Conservation (phyloP, 2,113 vertebrate genomes). For the Camelus bactrianus region DNA sequence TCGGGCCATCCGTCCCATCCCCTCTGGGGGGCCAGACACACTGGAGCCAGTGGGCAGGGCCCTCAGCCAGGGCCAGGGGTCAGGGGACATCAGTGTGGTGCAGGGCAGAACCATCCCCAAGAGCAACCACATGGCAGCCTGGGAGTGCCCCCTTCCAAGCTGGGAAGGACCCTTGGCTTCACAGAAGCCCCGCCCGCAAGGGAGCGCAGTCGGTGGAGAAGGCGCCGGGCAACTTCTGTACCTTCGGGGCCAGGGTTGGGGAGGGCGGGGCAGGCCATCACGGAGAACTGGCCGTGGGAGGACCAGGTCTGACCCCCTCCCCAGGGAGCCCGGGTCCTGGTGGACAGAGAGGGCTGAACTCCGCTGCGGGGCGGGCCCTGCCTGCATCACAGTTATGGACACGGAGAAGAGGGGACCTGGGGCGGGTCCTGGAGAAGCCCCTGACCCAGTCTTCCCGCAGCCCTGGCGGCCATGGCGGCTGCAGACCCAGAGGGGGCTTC, state of each 20-base stretch:
- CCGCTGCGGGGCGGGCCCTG: too few species aligned
- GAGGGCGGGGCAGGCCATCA: rapidly evolving
- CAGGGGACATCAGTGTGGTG: too few species aligned
- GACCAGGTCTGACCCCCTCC: background rate
- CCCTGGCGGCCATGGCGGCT: background rate
- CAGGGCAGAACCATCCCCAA: too few species aligned
- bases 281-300: background rate
- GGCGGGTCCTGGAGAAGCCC: rapidly evolving
- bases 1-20: background rate
- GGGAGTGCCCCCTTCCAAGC: background rate
- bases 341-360: background rate
- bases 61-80: background rate
- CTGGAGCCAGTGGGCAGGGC: background rate
- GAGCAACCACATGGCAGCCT: rapidly evolving
- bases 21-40: too few species aligned
- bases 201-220: too few species aligned
- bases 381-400: rapidly evolving
- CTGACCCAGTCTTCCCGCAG: background rate
- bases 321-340: background rate
- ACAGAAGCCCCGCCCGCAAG: background rate
- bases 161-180: background rate
- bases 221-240: background rate
- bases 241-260: rapidly evolving
- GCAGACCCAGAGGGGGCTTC: background rate
- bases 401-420: rapidly evolving